Base-by-base conservation (phyloP, 2,113 vertebrate species). In the Boulengeromyrus knoepffleri region DNA sequence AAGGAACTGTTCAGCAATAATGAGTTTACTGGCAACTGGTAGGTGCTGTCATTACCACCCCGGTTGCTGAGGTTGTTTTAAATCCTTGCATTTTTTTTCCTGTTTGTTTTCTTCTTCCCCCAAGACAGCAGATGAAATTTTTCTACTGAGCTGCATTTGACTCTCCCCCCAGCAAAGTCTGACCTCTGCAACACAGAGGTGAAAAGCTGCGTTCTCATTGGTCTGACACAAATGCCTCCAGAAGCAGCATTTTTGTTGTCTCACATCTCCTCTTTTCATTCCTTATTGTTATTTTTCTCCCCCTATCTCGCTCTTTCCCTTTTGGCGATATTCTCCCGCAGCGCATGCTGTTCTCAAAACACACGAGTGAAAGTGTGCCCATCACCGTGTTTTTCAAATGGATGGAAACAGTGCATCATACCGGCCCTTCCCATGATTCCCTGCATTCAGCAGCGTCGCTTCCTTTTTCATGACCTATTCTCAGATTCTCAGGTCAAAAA, bases 151-250 rank as follows among this genome's bases (percentile, higher is more conserved):
- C 92, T 93, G 89, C 91, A 90, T 90, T 93, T 94, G 93, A 94
- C 94, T 94, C 88, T 91, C 94, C 96, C 96, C 62, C 92, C 92
- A 94, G 96, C 95, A 1, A 92, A 92, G 77, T 66, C 91, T 95
- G 94, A 96, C 96, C 96, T 95, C 94, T 95, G 94, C 92, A 92
- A 94, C 92, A 91, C 92, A 94, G 94, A 96, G 95, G 95, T 96
- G 95, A 95, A 94, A 93, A 53, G 90, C 94, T 95, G 90, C 93
- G 92, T 95, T 96, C 94, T 95, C 93, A 92, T 90, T 93, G 94
- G 94, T 94, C 94, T 93, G 94, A 90, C 93, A 94, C 93, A 95
- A 96, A 93, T 94, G 94, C 95, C 94, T 95, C 93, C 93, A 96
- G 95, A 95, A 95, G 94, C 93, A 95, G 94, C 95, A 94, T 95